Evolutionary conservation across 2,113 vertebrate species (phyloP), one percentile per base, ranked within the genome.

Genomic region (Istiophorus platypterus): DNA sequence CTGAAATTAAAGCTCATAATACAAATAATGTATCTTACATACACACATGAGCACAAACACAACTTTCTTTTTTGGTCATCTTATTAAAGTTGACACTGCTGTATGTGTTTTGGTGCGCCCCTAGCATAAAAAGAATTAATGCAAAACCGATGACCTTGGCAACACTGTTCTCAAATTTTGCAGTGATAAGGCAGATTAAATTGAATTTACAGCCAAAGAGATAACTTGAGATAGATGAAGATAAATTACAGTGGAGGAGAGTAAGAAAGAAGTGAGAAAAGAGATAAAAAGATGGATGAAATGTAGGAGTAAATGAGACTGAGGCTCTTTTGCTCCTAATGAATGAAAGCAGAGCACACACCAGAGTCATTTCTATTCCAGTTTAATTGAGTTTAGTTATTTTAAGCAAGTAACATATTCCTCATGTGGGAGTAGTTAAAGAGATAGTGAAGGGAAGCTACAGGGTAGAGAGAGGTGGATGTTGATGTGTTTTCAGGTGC

Each of bases 301-400:
- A 78, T 37, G 14, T 18, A 58, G 37, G 57, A 49, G 70, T 73
- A 67, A 80, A 82, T 18, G 31, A 76, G 69, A 64, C 52, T 62
- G 64, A 56, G 62, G 27, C 65, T 84, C 64, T 85, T 86, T 82
- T 76, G 61, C 59, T 88, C 47, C 72, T 68, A 86, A 68, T 86
- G 87, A 89, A 81, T 82, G 72, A 80, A 59, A 59, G 76, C 79
- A 72, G 66, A 87, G 70, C 63, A 76, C 58, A 72, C 83, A 74
- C 73, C 42, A 79, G 73, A 88, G 82, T 76, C 65, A 84, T 85
- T 86, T 84, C 47, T 63, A 79, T 85, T 91, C 89, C 51, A 37
- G 3, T 90, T 88, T 91, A 90, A 90, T 87, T 91, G 73, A 86
- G 80, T 79, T 86, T 84, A 78, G 78, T 81, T 89, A 83, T 91